Evolutionary conservation across 2,888 invertebrate species (phyloP).

Genomic region (Cremastobaeus sp.): DNA sequence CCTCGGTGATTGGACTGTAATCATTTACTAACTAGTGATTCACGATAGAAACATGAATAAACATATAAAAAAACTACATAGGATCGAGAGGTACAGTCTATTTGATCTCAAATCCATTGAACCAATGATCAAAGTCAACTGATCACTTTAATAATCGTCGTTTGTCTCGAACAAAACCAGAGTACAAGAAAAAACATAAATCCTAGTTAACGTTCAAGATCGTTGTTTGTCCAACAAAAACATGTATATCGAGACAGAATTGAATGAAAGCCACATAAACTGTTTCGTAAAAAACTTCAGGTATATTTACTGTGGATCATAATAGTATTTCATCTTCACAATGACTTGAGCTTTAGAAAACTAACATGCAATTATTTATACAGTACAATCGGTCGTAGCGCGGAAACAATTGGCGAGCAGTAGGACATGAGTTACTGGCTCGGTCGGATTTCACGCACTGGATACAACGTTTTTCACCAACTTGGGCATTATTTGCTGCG

Average conservation of each 20-base stretch:
- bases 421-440: background rate
- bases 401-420: background rate
- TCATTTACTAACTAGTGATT: no score
- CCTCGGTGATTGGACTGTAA: no score
- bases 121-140: no score
- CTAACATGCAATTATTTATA: constrained; percentile 21
- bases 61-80: no score
- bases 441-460: constrained; percentile 34
- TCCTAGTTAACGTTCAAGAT: no score
- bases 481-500: constrained; percentile 46
- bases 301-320: constrained; percentile 30
- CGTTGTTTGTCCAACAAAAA: constrained; percentile 10
- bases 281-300: constrained; percentile 37
- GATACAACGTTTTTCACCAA: constrained; percentile 45
- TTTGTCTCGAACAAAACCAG: background rate
- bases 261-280: constrained; percentile 11
- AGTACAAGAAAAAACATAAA: background rate
- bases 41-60: no score
- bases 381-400: constrained; percentile 11
- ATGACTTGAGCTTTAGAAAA: constrained; percentile 46
- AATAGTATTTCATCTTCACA: constrained; percentile 36
- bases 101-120: no score
- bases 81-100: no score
- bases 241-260: background rate
- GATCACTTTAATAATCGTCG: background rate